Conservation (phyloP, 1,140 invertebrate genomes). For the Ladona fulva region DNA sequence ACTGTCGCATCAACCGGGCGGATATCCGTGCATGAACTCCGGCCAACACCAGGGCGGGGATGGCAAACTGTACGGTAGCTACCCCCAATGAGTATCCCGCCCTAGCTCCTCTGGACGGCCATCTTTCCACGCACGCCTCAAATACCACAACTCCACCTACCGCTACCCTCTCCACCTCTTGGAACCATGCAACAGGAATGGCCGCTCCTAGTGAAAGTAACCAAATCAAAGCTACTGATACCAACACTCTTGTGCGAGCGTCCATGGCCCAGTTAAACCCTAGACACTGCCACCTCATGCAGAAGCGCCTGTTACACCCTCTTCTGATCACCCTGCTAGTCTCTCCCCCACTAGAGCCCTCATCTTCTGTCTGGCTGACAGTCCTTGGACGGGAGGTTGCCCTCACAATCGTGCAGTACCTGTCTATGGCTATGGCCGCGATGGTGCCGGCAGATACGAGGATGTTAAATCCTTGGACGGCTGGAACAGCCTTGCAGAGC, state of each 20-base stretch:
- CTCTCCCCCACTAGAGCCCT: neutral
- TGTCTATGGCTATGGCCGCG: slow-evolving; percentile 43
- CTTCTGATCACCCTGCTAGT: neutral
- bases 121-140: slow-evolving; percentile 31
- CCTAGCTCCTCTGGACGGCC: slow-evolving; percentile 32
- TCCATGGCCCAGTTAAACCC: neutral
- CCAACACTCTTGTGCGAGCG: neutral
- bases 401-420: slow-evolving; percentile 39
- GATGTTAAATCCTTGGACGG: slow-evolving; percentile 43
- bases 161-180: slow-evolving; percentile 28
- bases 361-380: neutral
- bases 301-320: neutral
- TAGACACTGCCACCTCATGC: neutral
- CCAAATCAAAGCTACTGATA: slow-evolving; percentile 33
- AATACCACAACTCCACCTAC: slow-evolving; percentile 28
- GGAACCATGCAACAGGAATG: slow-evolving; percentile 39
- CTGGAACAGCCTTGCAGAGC: slow-evolving; percentile 43
- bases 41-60: slow-evolving; percentile 42
- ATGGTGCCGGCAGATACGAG: slow-evolving; percentile 43
- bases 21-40: slow-evolving; percentile 43
- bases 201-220: slow-evolving; percentile 38
- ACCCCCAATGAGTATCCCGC: slow-evolving; percentile 39
- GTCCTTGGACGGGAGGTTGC: slow-evolving; percentile 13
- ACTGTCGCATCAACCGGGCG: slow-evolving; percentile 32
- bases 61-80: slow-evolving; percentile 42